Conservation (phyloP, 2,113 vertebrate genomes). For the Pseudopodoces humilis region DNA sequence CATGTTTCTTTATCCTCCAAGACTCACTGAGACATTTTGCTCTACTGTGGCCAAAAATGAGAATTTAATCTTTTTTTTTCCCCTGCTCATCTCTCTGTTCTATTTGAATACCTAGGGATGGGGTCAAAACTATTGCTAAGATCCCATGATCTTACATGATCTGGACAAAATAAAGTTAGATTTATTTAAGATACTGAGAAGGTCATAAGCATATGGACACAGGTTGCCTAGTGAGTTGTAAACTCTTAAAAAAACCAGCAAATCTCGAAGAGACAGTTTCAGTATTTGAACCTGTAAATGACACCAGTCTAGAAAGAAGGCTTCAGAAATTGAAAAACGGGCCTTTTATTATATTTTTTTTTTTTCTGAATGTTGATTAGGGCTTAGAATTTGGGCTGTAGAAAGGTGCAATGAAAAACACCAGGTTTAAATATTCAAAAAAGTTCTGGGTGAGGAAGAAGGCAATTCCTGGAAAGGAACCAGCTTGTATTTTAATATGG, state of each 20-base stretch:
- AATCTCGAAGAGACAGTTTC: background rate
- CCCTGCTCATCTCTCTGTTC: background rate
- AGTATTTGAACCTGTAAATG: background rate
- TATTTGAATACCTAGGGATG: background rate
- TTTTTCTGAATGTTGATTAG: background rate
- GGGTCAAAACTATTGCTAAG: background rate
- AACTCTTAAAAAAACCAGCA: background rate
- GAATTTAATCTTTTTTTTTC: fast-evolving
- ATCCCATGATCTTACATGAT: background rate
- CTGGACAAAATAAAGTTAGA: background rate
- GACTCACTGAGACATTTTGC: background rate
- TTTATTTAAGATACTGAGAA: background rate
- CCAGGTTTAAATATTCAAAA: background rate
- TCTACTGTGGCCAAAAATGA: background rate
- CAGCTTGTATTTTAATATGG: background rate
- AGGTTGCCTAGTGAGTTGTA: background rate
- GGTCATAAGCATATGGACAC: background rate
- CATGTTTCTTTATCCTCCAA: background rate
- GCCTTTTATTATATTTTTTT: background rate
- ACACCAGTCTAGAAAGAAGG: background rate
- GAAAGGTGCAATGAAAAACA: background rate
- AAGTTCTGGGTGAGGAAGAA: background rate
- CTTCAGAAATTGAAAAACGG: background rate
- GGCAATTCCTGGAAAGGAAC: background rate
- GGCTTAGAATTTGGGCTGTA: background rate